Conservation (phyloP, 2,113 vertebrate genomes). For the Psephotus haematonotus region DNA sequence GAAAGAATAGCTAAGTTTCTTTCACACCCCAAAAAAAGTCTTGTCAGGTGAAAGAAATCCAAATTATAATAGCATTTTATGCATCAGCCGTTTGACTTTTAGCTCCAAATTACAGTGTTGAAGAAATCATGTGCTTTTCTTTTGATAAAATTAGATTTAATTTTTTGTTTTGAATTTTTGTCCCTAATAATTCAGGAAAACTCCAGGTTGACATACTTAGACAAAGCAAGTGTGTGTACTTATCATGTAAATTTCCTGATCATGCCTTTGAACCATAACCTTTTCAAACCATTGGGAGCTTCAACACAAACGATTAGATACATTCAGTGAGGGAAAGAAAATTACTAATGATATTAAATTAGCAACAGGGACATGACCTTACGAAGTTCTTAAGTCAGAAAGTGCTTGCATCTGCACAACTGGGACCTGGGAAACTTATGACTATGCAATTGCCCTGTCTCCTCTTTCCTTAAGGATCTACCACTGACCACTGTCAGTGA, state of each 20-base stretch:
- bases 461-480: not conserved
- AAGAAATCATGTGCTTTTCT: not conserved
- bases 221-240: not conserved
- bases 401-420: not conserved
- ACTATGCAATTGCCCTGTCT: not conserved
- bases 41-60: conserved; percentile 10
- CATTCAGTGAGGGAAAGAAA: not conserved
- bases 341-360: not conserved
- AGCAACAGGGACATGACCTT: not conserved
- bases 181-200: not conserved
- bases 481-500: not conserved
- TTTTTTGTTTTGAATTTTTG: not conserved
- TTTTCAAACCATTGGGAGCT: conserved; percentile 19
- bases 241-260: conserved; percentile 3
- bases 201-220: not conserved
- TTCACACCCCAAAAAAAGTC: not conserved
- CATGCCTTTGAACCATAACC: conserved; percentile 12
- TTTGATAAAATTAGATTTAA: not conserved
- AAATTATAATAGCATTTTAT: not conserved
- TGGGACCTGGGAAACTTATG: not conserved
- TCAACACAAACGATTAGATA: conserved; percentile 12
- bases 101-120: not conserved
- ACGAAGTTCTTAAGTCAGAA: not conserved
- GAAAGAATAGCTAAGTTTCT: not conserved
- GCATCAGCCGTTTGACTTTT: not conserved